These are phyloP conservation scores for Chaetogeoica ovagalla DNA, from an alignment of 2,888 invertebrate species.

Conservation along the genomic window DNA sequence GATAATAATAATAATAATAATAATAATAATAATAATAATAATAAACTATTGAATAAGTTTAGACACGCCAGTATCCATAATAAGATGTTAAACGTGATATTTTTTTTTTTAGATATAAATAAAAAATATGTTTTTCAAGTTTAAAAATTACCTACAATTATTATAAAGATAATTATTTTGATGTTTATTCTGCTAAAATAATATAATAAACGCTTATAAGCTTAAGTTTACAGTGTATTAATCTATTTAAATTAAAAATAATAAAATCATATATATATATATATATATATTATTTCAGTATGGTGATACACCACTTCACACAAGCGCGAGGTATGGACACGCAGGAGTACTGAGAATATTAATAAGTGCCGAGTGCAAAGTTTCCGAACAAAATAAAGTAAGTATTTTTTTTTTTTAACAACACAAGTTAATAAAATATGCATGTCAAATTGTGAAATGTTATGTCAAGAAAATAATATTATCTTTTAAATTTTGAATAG, in stretches of 20 bases:
- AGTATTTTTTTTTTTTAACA: not conserved
- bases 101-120: conserved; percentile 1
- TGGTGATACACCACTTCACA: conserved; percentile 92
- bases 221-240: not conserved
- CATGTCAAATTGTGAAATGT: not conserved
- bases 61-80: conserved; percentile 11
- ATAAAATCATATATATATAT: not conserved
- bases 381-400: conserved; percentile 88
- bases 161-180: not conserved
- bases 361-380: conserved; percentile 83
- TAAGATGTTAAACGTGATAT: not conserved
- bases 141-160: not conserved
- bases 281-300: conserved; percentile 67
- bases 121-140: not conserved
- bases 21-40: not conserved
- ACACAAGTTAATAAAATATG: not conserved
- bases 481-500: conserved; percentile 58
- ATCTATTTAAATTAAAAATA: not conserved
- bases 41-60: conserved; percentile 4
- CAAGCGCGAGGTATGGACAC: conserved; percentile 93
- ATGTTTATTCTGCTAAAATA: not conserved
- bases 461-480: conserved; percentile 3
- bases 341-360: conserved; percentile 93
- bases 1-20: not conserved
- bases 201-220: too few relatives aligned